These are phyloP conservation scores for Drosophila bipectinata DNA, from an alignment of 1,140 invertebrate genomes.

Conservation along the genomic window DNA sequence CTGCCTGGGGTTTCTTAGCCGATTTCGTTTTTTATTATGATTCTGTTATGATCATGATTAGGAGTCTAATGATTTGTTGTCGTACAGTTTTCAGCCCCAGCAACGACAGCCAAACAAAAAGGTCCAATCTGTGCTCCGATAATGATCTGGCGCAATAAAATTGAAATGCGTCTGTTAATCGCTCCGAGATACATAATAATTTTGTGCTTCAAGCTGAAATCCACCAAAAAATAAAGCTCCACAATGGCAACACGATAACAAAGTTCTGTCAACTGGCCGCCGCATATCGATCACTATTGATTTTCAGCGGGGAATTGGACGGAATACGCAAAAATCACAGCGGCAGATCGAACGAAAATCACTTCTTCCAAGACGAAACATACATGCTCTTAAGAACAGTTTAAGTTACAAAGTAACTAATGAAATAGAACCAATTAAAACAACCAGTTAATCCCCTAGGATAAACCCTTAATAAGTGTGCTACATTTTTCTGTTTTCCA, in stretches of 20 bases:
- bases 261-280: constrained; percentile 49
- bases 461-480: too few relatives aligned
- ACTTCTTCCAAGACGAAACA: not conserved
- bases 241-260: constrained; percentile 36
- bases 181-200: constrained; percentile 80
- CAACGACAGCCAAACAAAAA: constrained; percentile 32
- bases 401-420: too few relatives aligned
- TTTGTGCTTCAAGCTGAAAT: constrained; percentile 54
- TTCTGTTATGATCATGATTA: constrained; percentile 40
- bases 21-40: constrained; percentile 42
- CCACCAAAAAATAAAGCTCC: constrained; percentile 3
- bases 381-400: constrained; percentile 21
- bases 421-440: too few relatives aligned
- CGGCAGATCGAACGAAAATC: constrained; percentile 30
- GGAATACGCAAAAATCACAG: constrained; percentile 75
- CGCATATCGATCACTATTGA: constrained; percentile 68
- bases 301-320: constrained; percentile 11
- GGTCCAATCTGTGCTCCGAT: constrained; percentile 52
- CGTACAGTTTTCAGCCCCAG: constrained; percentile 41
- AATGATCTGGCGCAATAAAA: constrained; percentile 80
- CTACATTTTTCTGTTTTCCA: too few relatives aligned
- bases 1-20: constrained; percentile 20
- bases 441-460: too few relatives aligned
- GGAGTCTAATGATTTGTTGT: constrained; percentile 75
- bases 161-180: constrained; percentile 81